Percentiles rank a stretch among this genome's conserved stretches.
These are phyloP conservation scores for Biston betularia DNA, from an alignment of 2,888 invertebrate species.

Conservation along the genomic window DNA sequence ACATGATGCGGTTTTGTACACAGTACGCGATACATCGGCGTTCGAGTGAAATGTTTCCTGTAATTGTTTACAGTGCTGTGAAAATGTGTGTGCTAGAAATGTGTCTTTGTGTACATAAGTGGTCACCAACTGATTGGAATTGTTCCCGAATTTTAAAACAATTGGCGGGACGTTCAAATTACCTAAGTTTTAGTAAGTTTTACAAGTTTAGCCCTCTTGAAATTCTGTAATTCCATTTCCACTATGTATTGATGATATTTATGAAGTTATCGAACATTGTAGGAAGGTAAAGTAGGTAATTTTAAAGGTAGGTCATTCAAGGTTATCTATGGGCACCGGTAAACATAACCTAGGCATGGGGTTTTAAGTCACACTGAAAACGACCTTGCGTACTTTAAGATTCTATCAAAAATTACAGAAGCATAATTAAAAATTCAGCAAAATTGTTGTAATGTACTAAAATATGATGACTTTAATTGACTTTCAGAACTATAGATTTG, in stretches of 20 bases:
- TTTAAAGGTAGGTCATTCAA: slow-evolving; percentile 79
- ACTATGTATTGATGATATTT: slow-evolving; percentile 16
- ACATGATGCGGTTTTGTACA: slow-evolving; percentile 77
- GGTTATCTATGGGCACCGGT: slow-evolving; percentile 77
- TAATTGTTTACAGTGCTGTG: slow-evolving; percentile 59
- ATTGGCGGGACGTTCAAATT: slow-evolving; percentile 71
- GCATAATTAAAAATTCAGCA: background rate
- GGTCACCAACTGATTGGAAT: slow-evolving; percentile 48
- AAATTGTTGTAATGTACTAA: background rate
- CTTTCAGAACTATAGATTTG: no score
- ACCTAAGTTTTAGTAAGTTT: slow-evolving; percentile 52
- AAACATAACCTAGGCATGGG: slow-evolving; percentile 74
- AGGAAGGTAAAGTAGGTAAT: slow-evolving; percentile 40
- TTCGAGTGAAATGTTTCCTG: slow-evolving; percentile 51
- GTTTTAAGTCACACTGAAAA: slow-evolving; percentile 72
- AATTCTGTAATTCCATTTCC: background rate
- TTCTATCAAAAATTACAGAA: background rate
- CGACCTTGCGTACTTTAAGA: slow-evolving; percentile 68
- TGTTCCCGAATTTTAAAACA: slow-evolving; percentile 42
- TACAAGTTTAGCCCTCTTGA: background rate
- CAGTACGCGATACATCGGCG: slow-evolving; percentile 68
- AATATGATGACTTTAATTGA: background rate
- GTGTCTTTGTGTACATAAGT: slow-evolving; percentile 40
- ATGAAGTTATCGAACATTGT: slow-evolving; percentile 22
- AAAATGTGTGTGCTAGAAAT: slow-evolving; percentile 33